phyloP scores from a whole-genome alignment of 1,140 invertebrate species.

The Zaprionus gabonicus region DNA sequence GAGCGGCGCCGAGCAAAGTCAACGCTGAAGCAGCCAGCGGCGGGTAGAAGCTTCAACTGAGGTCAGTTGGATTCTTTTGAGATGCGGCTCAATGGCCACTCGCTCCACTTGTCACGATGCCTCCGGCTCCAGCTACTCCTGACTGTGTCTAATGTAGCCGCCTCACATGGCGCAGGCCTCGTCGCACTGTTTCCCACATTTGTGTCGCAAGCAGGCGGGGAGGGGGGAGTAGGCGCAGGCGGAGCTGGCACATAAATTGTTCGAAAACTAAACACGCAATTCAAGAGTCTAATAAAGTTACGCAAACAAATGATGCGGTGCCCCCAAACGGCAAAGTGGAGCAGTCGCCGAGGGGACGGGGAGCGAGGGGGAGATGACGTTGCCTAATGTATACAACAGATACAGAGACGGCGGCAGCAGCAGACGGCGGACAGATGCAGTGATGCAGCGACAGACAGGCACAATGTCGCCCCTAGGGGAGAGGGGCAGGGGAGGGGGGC shows the following conservation, averaged over 20 bases:
- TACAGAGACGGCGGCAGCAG: conserved; percentile 21
- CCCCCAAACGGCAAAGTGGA: conserved; percentile 71
- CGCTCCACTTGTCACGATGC: conserved; percentile 62
- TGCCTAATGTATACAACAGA: conserved; percentile 68
- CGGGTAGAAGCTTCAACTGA: not conserved
- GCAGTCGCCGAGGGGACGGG: conserved; percentile 35
- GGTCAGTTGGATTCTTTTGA: conserved; percentile 1
- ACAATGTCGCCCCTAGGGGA: conserved; percentile 48
- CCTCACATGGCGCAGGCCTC: conserved; percentile 59
- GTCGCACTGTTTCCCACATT: conserved; percentile 71
- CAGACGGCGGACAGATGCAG: conserved; percentile 29
- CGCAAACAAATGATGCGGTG: conserved; percentile 83
- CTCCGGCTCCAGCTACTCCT: conserved; percentile 1
- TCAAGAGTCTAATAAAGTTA: conserved; percentile 83
- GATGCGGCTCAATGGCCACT: not conserved
- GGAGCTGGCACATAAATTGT: conserved; percentile 67
- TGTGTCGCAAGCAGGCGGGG: conserved; percentile 55
- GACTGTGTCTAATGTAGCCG: conserved; percentile 43
- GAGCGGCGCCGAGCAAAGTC: not conserved
- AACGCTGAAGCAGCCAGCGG: not conserved
- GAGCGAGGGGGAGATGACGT: not conserved
- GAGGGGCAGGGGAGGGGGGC: not conserved
- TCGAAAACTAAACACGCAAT: conserved; percentile 80
- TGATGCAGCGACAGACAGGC: conserved; percentile 24
- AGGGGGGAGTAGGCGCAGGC: conserved; percentile 1